Evolutionary conservation across 92 coral and sea anemone species (phyloP), one percentile per base, ranked within the genome.

Genomic region (Epizoanthus illoricatus): DNA sequence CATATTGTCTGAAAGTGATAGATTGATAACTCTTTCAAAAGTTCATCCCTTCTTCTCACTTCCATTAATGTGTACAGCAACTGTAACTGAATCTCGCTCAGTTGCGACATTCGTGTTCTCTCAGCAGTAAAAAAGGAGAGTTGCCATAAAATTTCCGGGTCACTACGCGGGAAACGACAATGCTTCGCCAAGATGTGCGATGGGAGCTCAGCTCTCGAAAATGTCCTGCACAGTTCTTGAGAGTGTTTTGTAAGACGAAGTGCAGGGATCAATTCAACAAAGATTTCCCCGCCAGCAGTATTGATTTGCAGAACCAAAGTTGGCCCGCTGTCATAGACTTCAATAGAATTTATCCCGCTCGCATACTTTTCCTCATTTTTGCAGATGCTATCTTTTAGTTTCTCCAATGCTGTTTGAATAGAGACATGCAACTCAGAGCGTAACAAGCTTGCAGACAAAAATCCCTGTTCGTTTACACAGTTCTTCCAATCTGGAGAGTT

Each of bases 111-210:
- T 58, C 89, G 90, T 68, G 79, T 91, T 67, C 91, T 92, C 71
- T 96, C 99, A 4, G 91, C 94, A 36, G 85, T 81, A 16, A 80
- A 74, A 75, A 93, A 96, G 10, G 94, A 91, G 73, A 94, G 82
- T 84, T 88, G 75, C 99, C 99, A 96, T 4, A 96, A 88, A 13
- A 92, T 91, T 65, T 88, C 97, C 57, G 97, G 97, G 83, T 96
- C 95, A 81, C 98, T 96, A 58, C 88, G 75, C 4, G 97, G 97
- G 21, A 84, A 65, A 13, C 71, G 82, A 33, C 92, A 93, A 60
- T 98, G 88, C 74, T 91, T 90, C 24, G 90, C 97, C 5, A 93
- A 85, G 2, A 90, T 91, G 75, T 88, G 94, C 6, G 96, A 90
- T 1, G 99, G 95, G 10, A 70, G 68, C 70, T 76, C 90, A 23